Evolutionary conservation across 2,888 invertebrate species (phyloP).

Genomic region (Limnephilus lunatus): DNA sequence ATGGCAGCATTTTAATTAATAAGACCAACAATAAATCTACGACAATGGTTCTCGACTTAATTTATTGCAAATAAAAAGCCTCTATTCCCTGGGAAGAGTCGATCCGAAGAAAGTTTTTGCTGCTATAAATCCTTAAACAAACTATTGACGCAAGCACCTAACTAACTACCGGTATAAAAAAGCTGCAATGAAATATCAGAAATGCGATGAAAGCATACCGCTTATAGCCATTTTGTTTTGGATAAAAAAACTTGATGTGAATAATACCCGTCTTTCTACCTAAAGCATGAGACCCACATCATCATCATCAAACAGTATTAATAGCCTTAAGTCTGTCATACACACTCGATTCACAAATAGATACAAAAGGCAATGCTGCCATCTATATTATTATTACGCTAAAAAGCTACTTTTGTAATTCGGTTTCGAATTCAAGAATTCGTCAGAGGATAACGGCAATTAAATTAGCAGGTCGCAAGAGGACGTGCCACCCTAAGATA

Average conservation of each 20-base stretch:
- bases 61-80: constrained; percentile 18
- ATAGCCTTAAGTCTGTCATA: no score
- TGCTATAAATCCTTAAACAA: constrained; percentile 23
- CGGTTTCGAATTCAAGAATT: no score
- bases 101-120: constrained; percentile 22
- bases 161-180: constrained; percentile 4
- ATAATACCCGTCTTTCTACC: neutral
- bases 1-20: constrained; percentile 3
- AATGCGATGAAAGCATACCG: constrained; percentile 22
- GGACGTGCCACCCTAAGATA: no score
- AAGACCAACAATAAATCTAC: constrained; percentile 3
- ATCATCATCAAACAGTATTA: no score
- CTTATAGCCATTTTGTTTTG: neutral
- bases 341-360: no score
- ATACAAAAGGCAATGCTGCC: no score
- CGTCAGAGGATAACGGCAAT: no score
- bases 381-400: no score
- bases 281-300: neutral
- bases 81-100: constrained; percentile 14
- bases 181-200: constrained; percentile 18
- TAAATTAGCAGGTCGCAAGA: no score
- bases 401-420: no score
- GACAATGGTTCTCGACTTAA: neutral
- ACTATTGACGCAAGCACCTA: neutral
- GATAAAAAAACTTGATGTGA: constrained; percentile 3